Evolutionary conservation across 1,140 invertebrate species (phyloP), one percentile per base, ranked within the genome.

Genomic region (Cherax quadricarinatus): DNA sequence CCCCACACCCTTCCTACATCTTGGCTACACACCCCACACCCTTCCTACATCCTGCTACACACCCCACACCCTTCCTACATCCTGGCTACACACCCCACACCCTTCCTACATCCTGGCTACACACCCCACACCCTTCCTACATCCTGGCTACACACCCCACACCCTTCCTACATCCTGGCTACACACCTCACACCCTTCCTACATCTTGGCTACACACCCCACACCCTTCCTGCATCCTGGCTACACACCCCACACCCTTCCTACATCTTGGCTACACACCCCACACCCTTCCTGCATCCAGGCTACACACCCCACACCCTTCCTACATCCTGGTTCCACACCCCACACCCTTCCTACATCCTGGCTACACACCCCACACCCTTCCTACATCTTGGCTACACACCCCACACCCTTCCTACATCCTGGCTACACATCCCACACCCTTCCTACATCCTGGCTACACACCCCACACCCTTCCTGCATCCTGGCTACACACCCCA

Each of bases 11-110:
- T 49, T 21, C 51, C 41, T 24, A 80, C 30, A 21, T n/a, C n/a
- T n/a, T n/a, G n/a, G n/a, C n/a, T n/a, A n/a, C n/a, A n/a, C n/a
- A n/a, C n/a, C 30, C 79, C 18, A 48, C 30, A 5, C 41, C 48
- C 79, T 81, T 41, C 79, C 79, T 80, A 81, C 79, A 48, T 14
- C 79, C 51, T 48, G 16, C 79, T 41, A 81, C 18, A 21, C 51
- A 4, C 4, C 9, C 51, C 30, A 82, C 49, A 57, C 49, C n/a
- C 80, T 53, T 3, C 49, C 49, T 82, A 53, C 80, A 51, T 14
- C 79, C 41, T 18, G 4, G n/a, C n/a, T n/a, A n/a, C n/a, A n/a
- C n/a, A n/a, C n/a, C 18, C 41, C 12, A 81, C 30, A 21, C 79
- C 79, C 80, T 51, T 18, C 80, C 24, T 21, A 81, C 51, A 49